phyloP scores from a whole-genome alignment of 1,140 invertebrate species.

The Octopus sinensis region DNA sequence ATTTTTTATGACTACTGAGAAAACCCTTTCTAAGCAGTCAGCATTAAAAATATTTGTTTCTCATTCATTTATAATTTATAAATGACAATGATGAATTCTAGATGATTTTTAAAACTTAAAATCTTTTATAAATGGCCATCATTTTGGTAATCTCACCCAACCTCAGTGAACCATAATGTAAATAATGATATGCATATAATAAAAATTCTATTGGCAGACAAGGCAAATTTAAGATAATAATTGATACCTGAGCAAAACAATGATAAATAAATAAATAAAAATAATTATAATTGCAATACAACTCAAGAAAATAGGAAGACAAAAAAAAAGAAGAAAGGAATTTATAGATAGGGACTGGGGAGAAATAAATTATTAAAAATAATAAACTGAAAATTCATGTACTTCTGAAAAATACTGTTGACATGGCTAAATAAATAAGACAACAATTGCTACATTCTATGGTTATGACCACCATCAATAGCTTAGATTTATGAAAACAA shows the following conservation, averaged over 20 bases:
- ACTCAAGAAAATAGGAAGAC: neutral
- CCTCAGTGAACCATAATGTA: constrained; percentile 3
- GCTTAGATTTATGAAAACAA: too few relatives aligned
- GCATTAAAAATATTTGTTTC: too few relatives aligned
- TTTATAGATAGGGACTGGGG: neutral
- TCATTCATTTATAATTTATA: too few relatives aligned
- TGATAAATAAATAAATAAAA: neutral
- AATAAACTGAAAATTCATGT: neutral
- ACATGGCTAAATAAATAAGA: neutral
- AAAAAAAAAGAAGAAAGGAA: neutral
- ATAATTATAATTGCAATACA: neutral
- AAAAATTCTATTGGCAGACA: constrained; percentile 9
- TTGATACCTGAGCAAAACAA: neutral
- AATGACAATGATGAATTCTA: too few relatives aligned
- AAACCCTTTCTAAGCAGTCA: neutral
- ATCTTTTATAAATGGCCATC: too few relatives aligned
- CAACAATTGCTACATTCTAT: neutral
- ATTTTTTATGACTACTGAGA: neutral
- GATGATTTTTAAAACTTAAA: too few relatives aligned
- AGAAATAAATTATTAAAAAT: neutral
- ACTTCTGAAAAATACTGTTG: constrained; percentile 4
- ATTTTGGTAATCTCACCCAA: neutral
- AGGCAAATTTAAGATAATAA: neutral
- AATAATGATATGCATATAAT: constrained; percentile 10
- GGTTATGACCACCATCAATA: neutral